A percentile compares a stretch with the other conserved stretches of the same genome.
These are phyloP conservation scores for Gymnodraco acuticeps DNA, from an alignment of 2,797 vertebrate genomes.

Conservation along the genomic window DNA sequence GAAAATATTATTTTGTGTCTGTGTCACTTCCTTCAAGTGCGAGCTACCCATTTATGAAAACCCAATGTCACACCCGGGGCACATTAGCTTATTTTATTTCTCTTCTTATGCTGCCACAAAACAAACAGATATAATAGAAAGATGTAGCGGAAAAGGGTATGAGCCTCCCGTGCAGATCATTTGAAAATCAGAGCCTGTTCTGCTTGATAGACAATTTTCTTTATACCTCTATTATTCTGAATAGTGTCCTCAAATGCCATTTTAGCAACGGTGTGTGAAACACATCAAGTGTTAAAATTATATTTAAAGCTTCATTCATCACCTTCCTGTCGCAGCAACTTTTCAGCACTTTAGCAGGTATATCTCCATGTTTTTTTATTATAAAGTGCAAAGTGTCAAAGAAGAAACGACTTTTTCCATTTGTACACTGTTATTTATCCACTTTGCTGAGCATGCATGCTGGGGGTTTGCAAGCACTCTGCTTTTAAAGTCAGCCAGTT, in stretches of 20 bases:
- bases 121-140: constrained; percentile 6
- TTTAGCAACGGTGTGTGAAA: constrained; percentile 44
- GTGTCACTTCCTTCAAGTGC: neutral
- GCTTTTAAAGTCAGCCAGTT: constrained; percentile 41
- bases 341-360: constrained; percentile 41
- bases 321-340: constrained; percentile 45
- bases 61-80: constrained; percentile 23
- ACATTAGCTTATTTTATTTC: constrained; percentile 24
- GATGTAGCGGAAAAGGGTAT: constrained; percentile 2
- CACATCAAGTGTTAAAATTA: constrained; percentile 42
- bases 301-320: constrained; percentile 46
- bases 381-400: constrained; percentile 38
- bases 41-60: constrained; percentile 12
- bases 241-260: constrained; percentile 36
- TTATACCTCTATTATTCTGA: constrained; percentile 7
- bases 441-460: constrained; percentile 44
- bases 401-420: neutral
- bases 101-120: constrained; percentile 21
- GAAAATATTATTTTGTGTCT: neutral
- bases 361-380: constrained; percentile 9
- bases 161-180: constrained; percentile 3
- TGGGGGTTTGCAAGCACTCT: constrained; percentile 4
- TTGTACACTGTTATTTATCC: constrained; percentile 34
- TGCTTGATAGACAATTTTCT: constrained; percentile 24
- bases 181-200: constrained; percentile 34